These are phyloP conservation scores for Pseudotriccus pelzelni DNA, from an alignment of 2,797 vertebrate species.

Conservation along the genomic window DNA sequence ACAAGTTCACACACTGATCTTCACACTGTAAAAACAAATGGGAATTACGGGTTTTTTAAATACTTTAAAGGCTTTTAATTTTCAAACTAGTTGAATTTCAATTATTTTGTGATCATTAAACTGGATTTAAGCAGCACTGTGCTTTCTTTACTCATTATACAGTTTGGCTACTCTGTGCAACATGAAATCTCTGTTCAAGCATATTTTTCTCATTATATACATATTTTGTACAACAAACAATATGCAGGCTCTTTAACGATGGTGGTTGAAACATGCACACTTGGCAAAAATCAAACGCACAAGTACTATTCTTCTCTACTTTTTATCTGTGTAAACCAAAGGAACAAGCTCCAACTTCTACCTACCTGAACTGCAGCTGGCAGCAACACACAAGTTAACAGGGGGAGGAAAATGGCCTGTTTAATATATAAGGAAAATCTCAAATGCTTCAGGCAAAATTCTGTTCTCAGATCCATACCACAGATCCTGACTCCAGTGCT, in stretches of 20 bases:
- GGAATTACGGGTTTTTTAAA: neutral
- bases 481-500: conserved; percentile 29
- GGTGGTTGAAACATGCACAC: conserved; percentile 5
- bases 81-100: neutral
- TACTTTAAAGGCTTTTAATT: conserved; percentile 8
- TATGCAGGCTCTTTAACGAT: neutral
- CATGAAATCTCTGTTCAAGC: neutral
- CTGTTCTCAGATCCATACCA: conserved; percentile 39
- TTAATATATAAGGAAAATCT: conserved; percentile 48
- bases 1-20: conserved; percentile 13
- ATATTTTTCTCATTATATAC: conserved; percentile 16
- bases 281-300: neutral
- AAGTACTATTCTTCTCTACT: neutral
- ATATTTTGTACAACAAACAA: conserved; percentile 12
- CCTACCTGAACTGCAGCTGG: conserved; percentile 45
- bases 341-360: conserved; percentile 38
- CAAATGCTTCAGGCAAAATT: conserved; percentile 54
- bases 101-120: neutral
- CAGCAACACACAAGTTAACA: conserved; percentile 27
- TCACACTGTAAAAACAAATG: neutral
- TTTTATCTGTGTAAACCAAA: conserved; percentile 4
- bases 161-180: neutral
- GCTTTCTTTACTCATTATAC: neutral
- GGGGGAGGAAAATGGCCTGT: neutral
- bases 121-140: neutral